A percentile compares a stretch with the other conserved stretches of the same genome.
These are phyloP conservation scores for Drosophila kohkoa DNA, from an alignment of 1,140 invertebrate species.

Conservation along the genomic window DNA sequence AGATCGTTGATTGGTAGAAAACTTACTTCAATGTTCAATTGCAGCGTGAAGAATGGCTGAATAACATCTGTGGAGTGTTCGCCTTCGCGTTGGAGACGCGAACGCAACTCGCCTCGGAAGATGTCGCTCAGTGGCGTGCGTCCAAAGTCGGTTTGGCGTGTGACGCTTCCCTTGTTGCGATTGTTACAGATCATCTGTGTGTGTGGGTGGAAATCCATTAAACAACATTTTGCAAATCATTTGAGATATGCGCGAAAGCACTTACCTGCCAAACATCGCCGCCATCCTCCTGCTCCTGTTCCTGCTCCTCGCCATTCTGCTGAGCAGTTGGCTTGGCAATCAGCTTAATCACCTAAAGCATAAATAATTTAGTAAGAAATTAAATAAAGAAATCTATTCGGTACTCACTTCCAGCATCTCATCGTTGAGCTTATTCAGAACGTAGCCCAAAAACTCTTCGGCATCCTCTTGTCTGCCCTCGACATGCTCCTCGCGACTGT, in stretches of 20 bases:
- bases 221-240: neutral
- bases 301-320: constrained; percentile 85
- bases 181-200: constrained; percentile 85
- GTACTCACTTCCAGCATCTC: constrained; percentile 94
- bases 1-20: neutral
- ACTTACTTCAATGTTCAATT: constrained; percentile 96
- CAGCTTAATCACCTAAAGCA: constrained; percentile 73
- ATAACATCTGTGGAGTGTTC: constrained; percentile 92
- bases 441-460: constrained; percentile 96
- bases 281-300: constrained; percentile 86
- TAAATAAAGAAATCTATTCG: neutral
- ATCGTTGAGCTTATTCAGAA: constrained; percentile 97
- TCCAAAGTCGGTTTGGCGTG: constrained; percentile 91
- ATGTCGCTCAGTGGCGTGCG: constrained; percentile 96
- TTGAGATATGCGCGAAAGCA: neutral
- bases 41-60: constrained; percentile 97
- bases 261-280: constrained; percentile 91
- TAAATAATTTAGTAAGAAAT: neutral
- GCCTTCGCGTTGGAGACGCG: constrained; percentile 91
- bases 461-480: constrained; percentile 97
- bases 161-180: constrained; percentile 95
- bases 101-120: constrained; percentile 95
- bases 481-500: constrained; percentile 89
- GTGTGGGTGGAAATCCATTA: neutral
- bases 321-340: constrained; percentile 82